These are phyloP conservation scores for Turdus rufiventris DNA, from an alignment of 2,113 vertebrate genomes.

Conservation along the genomic window DNA sequence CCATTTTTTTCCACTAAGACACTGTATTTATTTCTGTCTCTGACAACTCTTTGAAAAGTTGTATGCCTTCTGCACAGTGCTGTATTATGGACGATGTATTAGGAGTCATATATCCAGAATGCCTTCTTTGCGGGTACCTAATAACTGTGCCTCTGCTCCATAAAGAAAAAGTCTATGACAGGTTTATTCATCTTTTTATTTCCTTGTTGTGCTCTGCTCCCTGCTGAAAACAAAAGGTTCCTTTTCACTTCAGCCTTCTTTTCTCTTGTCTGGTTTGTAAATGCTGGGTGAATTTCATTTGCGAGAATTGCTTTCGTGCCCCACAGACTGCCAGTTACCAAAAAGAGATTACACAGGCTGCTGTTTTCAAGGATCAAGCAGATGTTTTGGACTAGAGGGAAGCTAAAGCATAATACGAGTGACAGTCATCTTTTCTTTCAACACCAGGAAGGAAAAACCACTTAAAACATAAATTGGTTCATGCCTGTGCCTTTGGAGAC, in stretches of 20 bases:
- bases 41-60: slow-evolving; percentile 54
- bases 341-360: background rate
- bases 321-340: background rate
- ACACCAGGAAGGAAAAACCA: background rate
- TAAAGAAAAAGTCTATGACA: slow-evolving; percentile 58
- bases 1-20: slow-evolving; percentile 43
- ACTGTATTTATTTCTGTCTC: slow-evolving; percentile 44
- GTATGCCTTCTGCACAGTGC: slow-evolving; percentile 21
- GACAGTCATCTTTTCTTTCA: background rate
- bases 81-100: slow-evolving; percentile 54
- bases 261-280: slow-evolving; percentile 52
- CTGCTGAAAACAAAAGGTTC: background rate
- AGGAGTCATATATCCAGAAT: slow-evolving; percentile 50
- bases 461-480: background rate
- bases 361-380: background rate
- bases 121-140: slow-evolving; percentile 47
- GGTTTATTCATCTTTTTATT: slow-evolving; percentile 67
- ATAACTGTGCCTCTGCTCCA: slow-evolving; percentile 38
- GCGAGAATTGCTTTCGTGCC: background rate
- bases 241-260: slow-evolving; percentile 20
- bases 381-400: background rate
- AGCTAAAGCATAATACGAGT: background rate
- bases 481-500: background rate
- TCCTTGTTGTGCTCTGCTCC: slow-evolving; percentile 44
- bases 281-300: slow-evolving; percentile 12